Evolutionary conservation across 2,888 invertebrate species (phyloP), one percentile per base, ranked within the genome.

Genomic region (Bedellia somnulentella): DNA sequence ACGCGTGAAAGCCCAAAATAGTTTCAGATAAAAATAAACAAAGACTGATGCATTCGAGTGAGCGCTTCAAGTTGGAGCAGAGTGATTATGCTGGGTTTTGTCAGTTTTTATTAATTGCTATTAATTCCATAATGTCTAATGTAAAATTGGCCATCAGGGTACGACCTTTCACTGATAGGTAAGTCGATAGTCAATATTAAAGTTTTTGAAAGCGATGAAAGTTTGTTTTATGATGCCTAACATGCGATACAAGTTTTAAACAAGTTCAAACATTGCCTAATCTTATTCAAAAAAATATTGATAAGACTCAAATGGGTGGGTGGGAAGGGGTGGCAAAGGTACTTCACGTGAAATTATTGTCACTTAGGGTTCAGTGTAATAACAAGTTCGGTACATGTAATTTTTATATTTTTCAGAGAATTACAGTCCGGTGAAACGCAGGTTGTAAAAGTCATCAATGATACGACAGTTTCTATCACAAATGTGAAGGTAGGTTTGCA

Each of bases 111-210:
- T n/a, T n/a, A n/a, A n/a, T n/a, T n/a, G n/a, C n/a, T n/a, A n/a
- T n/a, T n/a, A n/a, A n/a, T 18, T 18, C 5, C 18, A 18, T 18
- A 33, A 83, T 83, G 83, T 78, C 81, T 22, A 79, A 79, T 41
- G 80, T 85, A 30, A 83, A 83, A 51, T 78, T 85, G 45, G 82
- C 81, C 11, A 78, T 85, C 30, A 63, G 84, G 43, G 78, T 84
- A 15, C 67, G 84, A 39, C 84, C 84, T 9, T 73, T 85, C 47
- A 82, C 82, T 13, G 75, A 79, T 39, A 80, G 80, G 84, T 82
- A 60, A 63, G 71, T 49, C 34, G 30, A 23, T 15, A 24, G 14
- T 13, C 11, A 10, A 12, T 25, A 18, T 18, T 18, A 9, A 18
- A 18, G 18, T 18, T 18, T 18, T 18, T 18, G 18, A 18, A 18